These are phyloP conservation scores for Oryzias dopingdopingensis DNA, from an alignment of 2,797 vertebrate species.

Conservation along the genomic window DNA sequence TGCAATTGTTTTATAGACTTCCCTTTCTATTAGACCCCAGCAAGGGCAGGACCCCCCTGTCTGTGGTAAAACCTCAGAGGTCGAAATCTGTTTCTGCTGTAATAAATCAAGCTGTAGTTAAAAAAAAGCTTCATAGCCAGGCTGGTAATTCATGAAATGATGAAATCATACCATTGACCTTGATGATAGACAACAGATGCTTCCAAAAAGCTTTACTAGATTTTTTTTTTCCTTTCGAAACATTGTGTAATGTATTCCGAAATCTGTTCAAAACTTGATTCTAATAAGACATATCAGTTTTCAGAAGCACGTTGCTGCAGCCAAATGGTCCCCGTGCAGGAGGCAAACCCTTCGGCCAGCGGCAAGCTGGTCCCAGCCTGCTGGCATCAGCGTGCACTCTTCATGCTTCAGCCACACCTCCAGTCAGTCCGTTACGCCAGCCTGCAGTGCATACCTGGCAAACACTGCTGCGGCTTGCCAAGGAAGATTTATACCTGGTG, in stretches of 20 bases:
- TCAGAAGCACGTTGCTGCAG: constrained; percentile 72
- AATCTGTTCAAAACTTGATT: constrained; percentile 47
- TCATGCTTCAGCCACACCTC: constrained; percentile 78
- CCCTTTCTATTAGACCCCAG: constrained; percentile 23
- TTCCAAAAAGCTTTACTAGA: background rate
- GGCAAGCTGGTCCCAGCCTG: constrained; percentile 82
- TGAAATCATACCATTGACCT: constrained; percentile 34
- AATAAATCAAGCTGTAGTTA: constrained; percentile 25
- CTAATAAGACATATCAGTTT: constrained; percentile 70
- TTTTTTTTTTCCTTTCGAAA: constrained; percentile 8
- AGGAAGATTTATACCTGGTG: constrained; percentile 93
- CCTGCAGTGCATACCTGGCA: constrained; percentile 87
- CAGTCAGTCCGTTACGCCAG: constrained; percentile 81
- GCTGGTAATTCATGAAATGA: constrained; percentile 36
- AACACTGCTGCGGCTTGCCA: constrained; percentile 80
- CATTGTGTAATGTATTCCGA: constrained; percentile 3
- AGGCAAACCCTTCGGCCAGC: constrained; percentile 85
- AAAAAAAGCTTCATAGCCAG: constrained; percentile 26
- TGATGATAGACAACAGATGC: constrained; percentile 1
- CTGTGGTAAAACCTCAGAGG: constrained; percentile 50
- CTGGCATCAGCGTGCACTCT: constrained; percentile 79
- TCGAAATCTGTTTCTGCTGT: constrained; percentile 26
- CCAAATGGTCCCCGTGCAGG: constrained; percentile 86
- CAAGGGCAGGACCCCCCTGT: constrained; percentile 20
- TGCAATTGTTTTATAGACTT: constrained; percentile 35